Percentiles rank a stretch among this genome's conserved stretches.
phyloP scores from a whole-genome alignment of 2,888 invertebrate genomes.

The Alloplasta piceator region DNA sequence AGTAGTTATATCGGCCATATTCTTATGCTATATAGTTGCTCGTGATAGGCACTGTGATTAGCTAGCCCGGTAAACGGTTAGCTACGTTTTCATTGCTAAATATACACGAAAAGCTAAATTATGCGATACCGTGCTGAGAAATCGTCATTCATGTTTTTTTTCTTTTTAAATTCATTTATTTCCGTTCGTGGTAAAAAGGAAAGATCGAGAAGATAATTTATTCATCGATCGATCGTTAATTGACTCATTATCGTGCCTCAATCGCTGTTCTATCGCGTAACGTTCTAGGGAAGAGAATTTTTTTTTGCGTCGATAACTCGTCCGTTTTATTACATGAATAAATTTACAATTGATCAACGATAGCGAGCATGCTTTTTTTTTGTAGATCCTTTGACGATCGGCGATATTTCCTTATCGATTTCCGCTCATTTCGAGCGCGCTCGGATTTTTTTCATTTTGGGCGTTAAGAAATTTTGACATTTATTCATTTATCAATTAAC shows the following conservation, averaged over 20 bases:
- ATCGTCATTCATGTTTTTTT: background rate
- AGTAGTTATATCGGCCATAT: conserved; percentile 31
- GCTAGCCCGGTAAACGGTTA: background rate
- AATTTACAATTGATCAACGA: no score
- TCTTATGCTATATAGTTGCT: conserved; percentile 1
- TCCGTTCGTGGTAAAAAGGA: background rate
- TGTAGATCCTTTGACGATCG: no score
- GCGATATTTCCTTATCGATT: no score
- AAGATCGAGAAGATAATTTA: conserved; percentile 18
- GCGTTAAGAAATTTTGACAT: no score
- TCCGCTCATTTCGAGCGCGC: no score
- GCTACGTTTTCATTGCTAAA: conserved; percentile 2
- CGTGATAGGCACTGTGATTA: conserved; percentile 31
- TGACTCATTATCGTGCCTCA: conserved; percentile 21
- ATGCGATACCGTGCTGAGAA: background rate
- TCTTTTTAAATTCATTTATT: conserved; percentile 16
- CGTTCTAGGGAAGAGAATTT: background rate
- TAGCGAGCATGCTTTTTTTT: no score
- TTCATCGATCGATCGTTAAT: conserved; percentile 46
- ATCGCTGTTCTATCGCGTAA: background rate
- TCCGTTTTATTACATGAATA: no score
- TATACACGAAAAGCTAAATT: background rate
- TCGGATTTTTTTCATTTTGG: no score
- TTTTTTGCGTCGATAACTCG: background rate
- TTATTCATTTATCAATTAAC: no score